Base-by-base conservation (phyloP, 2,797 vertebrate species). In the Cheirogaleus major region DNA sequence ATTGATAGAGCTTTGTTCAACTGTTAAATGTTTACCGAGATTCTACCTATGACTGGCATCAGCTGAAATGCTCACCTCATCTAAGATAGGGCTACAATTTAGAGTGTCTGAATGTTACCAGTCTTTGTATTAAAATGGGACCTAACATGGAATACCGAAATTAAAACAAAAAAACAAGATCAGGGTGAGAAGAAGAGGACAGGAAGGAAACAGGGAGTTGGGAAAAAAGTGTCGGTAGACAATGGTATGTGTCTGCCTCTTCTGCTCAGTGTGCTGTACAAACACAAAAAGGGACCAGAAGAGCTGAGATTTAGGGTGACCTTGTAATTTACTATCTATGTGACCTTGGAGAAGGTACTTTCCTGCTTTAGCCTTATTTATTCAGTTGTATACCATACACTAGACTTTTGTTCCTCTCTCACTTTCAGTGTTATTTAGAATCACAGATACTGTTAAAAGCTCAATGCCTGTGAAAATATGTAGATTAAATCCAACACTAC, bases 111-210 rank as follows among this genome's bases (percentile, higher is more conserved):
- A 35, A 41, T 45, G 2, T 73, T 81, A 75, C 7, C 15, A 52
- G 17, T 69, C 73, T 55, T 82, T 85, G 63, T 41, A 72, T 38
- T 78, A 93, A 85, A 91, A 85, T 82, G 59, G 80, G 35, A 55
- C 59, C 22, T 43, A 73, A 18, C 35, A 38, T 27, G 76, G n/a
- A 59, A 27, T 73, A 41, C 1, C 25, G 27, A 20, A 41, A 41
- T n/a, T 48, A 45, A 30, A 55, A 48, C 14, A 48, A 48, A 23
- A n/a, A 48, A 50, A 20, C 41, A 41, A 82, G 27, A 75, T 35
- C 4, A 25, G 15, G 27, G 4, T n/a, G 25, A 76, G 41, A 45
- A 76, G 41, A 55, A 52, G 38, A 84, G 17, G 55, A 70, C 1
- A 2, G 9, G 43, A 67, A 23, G 17, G 15, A 83, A 59, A 6